Evolutionary conservation across 2,113 vertebrate species (phyloP), one percentile per base, ranked within the genome.

Genomic region (Periophthalmus modestus): DNA sequence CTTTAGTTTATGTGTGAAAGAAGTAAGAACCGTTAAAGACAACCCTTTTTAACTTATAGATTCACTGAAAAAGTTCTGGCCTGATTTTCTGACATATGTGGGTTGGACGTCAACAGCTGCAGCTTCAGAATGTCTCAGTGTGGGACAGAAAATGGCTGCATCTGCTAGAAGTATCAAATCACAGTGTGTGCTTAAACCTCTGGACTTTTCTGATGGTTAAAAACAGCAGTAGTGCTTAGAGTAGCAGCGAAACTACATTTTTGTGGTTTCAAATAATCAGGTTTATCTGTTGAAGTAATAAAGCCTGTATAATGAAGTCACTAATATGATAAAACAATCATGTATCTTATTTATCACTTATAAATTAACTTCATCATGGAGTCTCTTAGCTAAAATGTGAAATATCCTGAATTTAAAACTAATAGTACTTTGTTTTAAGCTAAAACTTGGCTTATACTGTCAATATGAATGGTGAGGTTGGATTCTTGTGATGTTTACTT

Each of bases 101-200:
- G 58, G 5, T 48, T 59, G 18, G 73, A 79, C 71, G 14, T 11
- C 28, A 79, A 46, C 75, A 83, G 76, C 81, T 79, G 78, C 71
- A 52, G 21, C 58, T 71, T 46, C 23, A n/a, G 11, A 55, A 33
- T 13, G 58, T 21, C 47, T 70, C 73, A 2, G 57, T 1, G 16
- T 48, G 15, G 62, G 68, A 57, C 34, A 43, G 50, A 71, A 9
- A 55, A 52, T n/a, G 69, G 43, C 43, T 11, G 43, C 68, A 72
- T 78, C 52, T 78, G 69, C 52, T 47, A 48, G 12, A 81, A 62
- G 14, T 43, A 75, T 75, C 71, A 43, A 61, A 78, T 65, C 61
- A 23, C 62, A 55, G 63, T 43, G 65, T 28, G 28, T 52, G 34
- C 62, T 65, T 28, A 4, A 28, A 36, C 61, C 55, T 21, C 15